These are phyloP conservation scores for Goniozus legneri DNA, from an alignment of 1,140 invertebrate genomes.

Conservation along the genomic window DNA sequence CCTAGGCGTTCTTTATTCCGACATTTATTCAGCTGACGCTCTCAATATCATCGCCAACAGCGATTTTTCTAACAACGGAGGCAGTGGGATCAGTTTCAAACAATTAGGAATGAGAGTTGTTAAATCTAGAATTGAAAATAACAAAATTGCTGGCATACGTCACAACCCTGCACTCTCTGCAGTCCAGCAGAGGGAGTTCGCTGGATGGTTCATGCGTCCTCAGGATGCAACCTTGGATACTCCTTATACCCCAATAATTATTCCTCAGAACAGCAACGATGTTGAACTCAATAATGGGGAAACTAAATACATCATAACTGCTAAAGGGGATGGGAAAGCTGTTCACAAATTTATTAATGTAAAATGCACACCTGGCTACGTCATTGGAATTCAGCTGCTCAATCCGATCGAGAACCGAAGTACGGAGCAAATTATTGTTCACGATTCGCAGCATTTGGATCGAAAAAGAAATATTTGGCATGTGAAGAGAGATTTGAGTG, in stretches of 20 bases:
- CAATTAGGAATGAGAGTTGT: slow-evolving; percentile 80
- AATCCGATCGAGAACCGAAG: slow-evolving; percentile 87
- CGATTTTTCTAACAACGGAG: slow-evolving; percentile 81
- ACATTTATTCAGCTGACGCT: slow-evolving; percentile 81
- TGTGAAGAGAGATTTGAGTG: slow-evolving; percentile 73
- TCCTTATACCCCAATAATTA: slow-evolving; percentile 65
- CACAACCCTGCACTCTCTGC: slow-evolving; percentile 88
- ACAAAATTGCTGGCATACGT: slow-evolving; percentile 82
- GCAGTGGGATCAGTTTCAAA: slow-evolving; percentile 85
- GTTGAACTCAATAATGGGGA: slow-evolving; percentile 69
- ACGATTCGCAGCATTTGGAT: slow-evolving; percentile 67
- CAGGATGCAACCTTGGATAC: slow-evolving; percentile 63
- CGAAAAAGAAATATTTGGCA: slow-evolving; percentile 68
- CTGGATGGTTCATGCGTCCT: slow-evolving; percentile 82
- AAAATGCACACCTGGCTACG: slow-evolving; percentile 70
- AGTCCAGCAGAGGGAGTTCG: slow-evolving; percentile 83
- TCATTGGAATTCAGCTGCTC: slow-evolving; percentile 76
- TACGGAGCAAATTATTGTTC: slow-evolving; percentile 75
- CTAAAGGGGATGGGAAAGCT: slow-evolving; percentile 58
- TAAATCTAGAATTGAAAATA: slow-evolving; percentile 76
- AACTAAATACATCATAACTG: slow-evolving; percentile 74
- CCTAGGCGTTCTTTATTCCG: slow-evolving; percentile 82
- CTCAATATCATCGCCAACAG: slow-evolving; percentile 84
- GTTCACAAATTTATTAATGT: slow-evolving; percentile 58
- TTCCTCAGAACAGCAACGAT: slow-evolving; percentile 62